phyloP scores from a whole-genome alignment of 53 echinoderm and acorn worm species.

The Zoroaster sp. region DNA sequence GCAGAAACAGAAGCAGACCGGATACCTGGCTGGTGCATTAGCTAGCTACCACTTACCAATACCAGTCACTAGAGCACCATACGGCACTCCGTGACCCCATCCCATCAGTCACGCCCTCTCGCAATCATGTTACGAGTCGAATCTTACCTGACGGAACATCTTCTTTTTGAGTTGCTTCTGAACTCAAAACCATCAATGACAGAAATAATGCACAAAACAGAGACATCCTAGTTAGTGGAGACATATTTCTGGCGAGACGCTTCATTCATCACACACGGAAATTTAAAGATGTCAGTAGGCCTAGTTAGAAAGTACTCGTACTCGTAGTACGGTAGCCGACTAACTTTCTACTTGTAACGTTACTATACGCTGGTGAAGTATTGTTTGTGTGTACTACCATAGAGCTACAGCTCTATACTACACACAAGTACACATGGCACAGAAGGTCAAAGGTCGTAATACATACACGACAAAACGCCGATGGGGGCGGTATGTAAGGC shows the following conservation, averaged over 20 bases:
- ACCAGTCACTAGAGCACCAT: no score
- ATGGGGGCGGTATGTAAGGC: neutral
- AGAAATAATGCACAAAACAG: neutral
- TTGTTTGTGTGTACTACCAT: neutral
- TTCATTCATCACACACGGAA: no score
- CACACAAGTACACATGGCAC: neutral
- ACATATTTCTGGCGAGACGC: neutral
- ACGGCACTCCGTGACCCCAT: no score
- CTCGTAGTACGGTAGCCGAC: neutral
- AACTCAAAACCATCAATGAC: neutral
- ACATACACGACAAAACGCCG: neutral
- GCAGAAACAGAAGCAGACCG: no score
- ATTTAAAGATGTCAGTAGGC: no score
- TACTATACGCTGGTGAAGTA: neutral
- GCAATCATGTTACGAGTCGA: no score
- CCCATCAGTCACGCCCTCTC: no score
- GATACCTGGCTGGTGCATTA: no score
- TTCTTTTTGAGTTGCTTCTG: slow-evolving; percentile 36
- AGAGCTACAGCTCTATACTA: no score
- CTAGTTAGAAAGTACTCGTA: neutral
- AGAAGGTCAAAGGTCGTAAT: neutral
- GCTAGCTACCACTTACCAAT: no score
- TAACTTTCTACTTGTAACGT: neutral
- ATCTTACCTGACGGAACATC: slow-evolving; percentile 13
- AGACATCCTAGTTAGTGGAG: neutral